phyloP scores from a whole-genome alignment of 2,888 invertebrate genomes.

The Xanthostigma xanthostigma region DNA sequence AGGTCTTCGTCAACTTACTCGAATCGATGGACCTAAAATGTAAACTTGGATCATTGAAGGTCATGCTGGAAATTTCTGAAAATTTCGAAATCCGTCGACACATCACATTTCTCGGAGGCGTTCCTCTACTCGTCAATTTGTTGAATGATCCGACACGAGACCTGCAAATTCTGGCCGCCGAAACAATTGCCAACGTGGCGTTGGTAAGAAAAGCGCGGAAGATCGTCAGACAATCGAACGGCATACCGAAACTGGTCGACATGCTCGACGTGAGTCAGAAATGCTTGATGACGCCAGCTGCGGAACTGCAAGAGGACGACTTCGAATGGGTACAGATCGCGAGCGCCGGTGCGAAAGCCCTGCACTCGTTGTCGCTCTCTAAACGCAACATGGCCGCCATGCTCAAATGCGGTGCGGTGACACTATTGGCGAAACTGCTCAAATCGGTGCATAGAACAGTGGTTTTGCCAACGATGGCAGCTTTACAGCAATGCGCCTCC shows the following conservation, averaged over 20 bases:
- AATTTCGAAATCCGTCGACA: slow-evolving; percentile 62
- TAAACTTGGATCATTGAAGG: slow-evolving; percentile 70
- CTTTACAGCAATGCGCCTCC: slow-evolving; percentile 46
- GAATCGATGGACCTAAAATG: slow-evolving; percentile 86
- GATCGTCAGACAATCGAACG: slow-evolving; percentile 64
- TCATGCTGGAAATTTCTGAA: slow-evolving; percentile 66
- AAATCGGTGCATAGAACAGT: slow-evolving; percentile 70
- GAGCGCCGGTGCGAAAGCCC: slow-evolving; percentile 65
- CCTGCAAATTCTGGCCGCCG: slow-evolving; percentile 75
- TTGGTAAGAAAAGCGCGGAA: slow-evolving; percentile 72
- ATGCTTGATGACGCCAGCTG: slow-evolving; percentile 40
- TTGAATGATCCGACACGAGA: slow-evolving; percentile 73
- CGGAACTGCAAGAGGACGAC: slow-evolving; percentile 45
- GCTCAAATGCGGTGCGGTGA: slow-evolving; percentile 63
- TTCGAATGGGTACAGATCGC: slow-evolving; percentile 53
- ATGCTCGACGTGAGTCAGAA: slow-evolving; percentile 57
- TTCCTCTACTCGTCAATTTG: slow-evolving; percentile 63
- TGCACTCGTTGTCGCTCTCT: slow-evolving; percentile 77
- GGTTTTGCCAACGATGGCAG: slow-evolving; percentile 76
- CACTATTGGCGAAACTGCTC: slow-evolving; percentile 58
- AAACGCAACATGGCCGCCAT: slow-evolving; percentile 65
- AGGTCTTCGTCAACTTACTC: slow-evolving; percentile 79
- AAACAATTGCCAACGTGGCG: slow-evolving; percentile 81
- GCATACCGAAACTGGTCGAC: slow-evolving; percentile 66
- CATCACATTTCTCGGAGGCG: slow-evolving; percentile 66